Evolutionary conservation across 2,888 invertebrate species (phyloP).

Genomic region (Hermodice carunculata): DNA sequence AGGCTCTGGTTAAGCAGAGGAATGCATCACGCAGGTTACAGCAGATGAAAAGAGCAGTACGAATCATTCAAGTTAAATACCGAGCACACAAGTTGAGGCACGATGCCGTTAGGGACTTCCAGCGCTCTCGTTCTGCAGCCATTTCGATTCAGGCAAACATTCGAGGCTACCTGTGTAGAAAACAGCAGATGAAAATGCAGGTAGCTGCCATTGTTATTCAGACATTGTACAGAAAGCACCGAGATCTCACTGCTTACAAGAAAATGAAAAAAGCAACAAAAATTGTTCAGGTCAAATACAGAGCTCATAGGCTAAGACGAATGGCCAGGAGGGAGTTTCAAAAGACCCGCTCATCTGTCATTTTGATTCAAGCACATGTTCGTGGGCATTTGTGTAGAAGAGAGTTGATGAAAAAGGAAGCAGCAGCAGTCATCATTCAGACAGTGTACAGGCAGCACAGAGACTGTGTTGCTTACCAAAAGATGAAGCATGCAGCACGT

Average conservation of each 20-base stretch:
- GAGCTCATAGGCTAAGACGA: background rate
- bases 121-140: slow-evolving; percentile 23
- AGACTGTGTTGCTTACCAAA: slow-evolving; percentile 5
- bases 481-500: slow-evolving; percentile 12
- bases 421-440: slow-evolving; percentile 40
- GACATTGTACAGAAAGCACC: background rate
- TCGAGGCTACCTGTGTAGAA: slow-evolving; percentile 16
- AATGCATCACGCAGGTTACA: background rate
- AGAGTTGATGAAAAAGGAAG: slow-evolving; percentile 1
- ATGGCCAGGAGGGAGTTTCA: background rate
- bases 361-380: background rate
- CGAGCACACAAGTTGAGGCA: slow-evolving; percentile 24
- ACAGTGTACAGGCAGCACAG: slow-evolving; percentile 27
- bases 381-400: background rate
- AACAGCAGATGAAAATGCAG: background rate
- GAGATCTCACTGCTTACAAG: background rate
- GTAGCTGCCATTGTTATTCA: background rate
- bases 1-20: slow-evolving; percentile 33
- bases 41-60: slow-evolving; percentile 34
- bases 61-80: slow-evolving; percentile 46
- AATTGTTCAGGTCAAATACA: background rate
- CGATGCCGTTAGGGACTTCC: slow-evolving; percentile 23
- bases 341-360: background rate
- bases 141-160: slow-evolving; percentile 36
- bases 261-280: background rate